Base-by-base conservation (phyloP, 2,797 vertebrate species). In the Cephalopachus bancanus region DNA sequence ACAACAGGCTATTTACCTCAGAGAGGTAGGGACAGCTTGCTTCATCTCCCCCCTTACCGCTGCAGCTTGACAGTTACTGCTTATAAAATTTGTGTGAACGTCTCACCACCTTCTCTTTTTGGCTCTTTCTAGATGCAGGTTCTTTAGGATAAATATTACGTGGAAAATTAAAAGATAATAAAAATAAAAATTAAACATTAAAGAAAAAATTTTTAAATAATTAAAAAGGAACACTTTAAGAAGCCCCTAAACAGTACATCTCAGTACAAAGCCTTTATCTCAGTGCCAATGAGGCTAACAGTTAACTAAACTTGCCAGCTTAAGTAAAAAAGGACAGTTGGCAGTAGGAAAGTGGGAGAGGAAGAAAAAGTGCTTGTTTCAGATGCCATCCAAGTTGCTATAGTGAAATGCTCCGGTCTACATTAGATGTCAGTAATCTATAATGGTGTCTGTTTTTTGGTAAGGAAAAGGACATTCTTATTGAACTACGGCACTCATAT, bases 211-310 rank as follows among this genome's bases (percentile, higher is more conserved):
- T 28, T 28, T 67, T 80, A 74, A 81, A 60, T 78, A 86, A 80
- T 10, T 59, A 64, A 94, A 74, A 89, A 86, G 10, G 83, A 74
- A 83, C 28, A 53, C 93, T 89, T 92, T 79, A 95, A 44, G 85
- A 90, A 92, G 51, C 3, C 44, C 15, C 59, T 86, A 57, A 85
- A 64, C n/a, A 64, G 33, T 7, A 51, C 14, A 51, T 93, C 89
- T 89, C 30, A 94, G 44, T 75, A 69, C 26, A 86, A 89, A 49
- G 55, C 33, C 17, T 83, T 94, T 74, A 85, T 26, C 20, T 67
- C 28, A 93, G 65, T 74, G 79, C 28, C 28, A 93, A 30, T 64
- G 51, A 83, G 14, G 37, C 28, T 53, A 64, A 30, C 44, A 17
- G 49, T 93, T 60, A 96, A 85, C 72, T 49, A 62, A 81, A 37